Percentiles rank a stretch among this genome's conserved stretches.
Conservation (phyloP, 2,888 invertebrate genomes). For the Imbricaverruca yamaguchii region DNA sequence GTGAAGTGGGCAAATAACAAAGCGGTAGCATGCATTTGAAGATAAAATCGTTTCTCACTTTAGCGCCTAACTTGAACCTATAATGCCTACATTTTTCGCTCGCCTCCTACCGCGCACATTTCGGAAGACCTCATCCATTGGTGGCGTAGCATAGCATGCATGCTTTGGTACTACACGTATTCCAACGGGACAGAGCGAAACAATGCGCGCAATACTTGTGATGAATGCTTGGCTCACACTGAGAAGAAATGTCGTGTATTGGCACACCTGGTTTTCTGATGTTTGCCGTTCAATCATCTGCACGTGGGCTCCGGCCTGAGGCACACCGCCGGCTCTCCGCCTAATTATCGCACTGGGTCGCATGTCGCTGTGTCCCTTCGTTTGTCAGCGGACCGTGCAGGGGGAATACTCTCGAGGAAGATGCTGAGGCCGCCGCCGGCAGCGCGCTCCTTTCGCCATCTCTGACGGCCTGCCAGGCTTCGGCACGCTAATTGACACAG, state of each 20-base stretch:
- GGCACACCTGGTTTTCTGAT: not conserved
- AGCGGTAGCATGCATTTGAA: not conserved
- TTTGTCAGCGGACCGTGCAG: not conserved
- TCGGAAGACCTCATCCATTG: no score
- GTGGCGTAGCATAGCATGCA: no score
- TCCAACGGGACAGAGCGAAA: no score
- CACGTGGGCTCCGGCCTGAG: not conserved
- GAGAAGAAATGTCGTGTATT: no score
- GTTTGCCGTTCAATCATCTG: not conserved
- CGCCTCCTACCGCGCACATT: no score
- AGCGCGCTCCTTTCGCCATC: not conserved
- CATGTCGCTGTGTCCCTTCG: not conserved
- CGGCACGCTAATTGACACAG: not conserved
- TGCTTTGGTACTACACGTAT: no score
- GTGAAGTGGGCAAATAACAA: not conserved
- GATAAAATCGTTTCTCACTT: not conserved
- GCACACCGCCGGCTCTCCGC: not conserved
- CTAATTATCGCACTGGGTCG: not conserved
- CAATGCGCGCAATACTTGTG: no score
- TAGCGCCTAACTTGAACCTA: no score
- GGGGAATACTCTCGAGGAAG: not conserved
- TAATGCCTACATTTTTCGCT: no score
- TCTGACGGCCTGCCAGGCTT: not conserved
- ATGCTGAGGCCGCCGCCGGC: not conserved
- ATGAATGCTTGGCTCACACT: no score